Conservation (phyloP, 2,113 vertebrate genomes). For the Isichthys henryi region DNA sequence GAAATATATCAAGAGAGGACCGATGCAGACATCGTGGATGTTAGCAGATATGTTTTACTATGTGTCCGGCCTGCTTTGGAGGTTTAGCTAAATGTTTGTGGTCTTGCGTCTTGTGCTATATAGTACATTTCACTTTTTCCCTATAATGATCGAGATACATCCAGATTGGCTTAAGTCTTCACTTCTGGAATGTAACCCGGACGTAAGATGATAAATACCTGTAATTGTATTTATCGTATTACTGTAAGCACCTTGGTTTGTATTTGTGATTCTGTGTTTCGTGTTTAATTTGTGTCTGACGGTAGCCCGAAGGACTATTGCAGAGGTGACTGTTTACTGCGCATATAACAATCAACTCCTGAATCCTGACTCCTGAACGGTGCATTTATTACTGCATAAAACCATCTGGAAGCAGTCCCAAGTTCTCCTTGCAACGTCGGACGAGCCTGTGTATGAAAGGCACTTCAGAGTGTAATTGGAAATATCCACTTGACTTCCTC, state of each 20-base stretch:
- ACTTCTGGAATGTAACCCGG: neutral
- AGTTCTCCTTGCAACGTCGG: neutral
- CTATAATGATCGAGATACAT: neutral
- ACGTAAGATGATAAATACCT: neutral
- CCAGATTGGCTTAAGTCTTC: neutral
- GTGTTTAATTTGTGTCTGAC: neutral
- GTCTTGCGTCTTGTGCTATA: neutral
- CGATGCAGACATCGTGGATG: neutral
- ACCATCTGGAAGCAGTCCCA: neutral
- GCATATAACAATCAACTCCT: neutral
- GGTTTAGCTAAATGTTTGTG: neutral
- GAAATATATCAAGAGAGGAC: neutral
- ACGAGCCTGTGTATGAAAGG: neutral
- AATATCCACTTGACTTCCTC: constrained; percentile 59
- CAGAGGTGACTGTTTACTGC: neutral
- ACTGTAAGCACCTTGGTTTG: neutral
- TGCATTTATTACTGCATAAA: neutral
- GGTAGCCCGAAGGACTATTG: neutral
- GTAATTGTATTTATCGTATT: neutral
- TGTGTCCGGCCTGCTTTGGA: neutral
- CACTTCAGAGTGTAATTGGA: constrained; percentile 42
- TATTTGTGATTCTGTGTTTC: neutral
- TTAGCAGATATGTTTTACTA: neutral
- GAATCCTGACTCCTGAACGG: neutral
- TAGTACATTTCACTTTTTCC: neutral